Evolutionary conservation across 2,797 vertebrate genomes (phyloP), one percentile per base, ranked within the genome.

Genomic region (Centropyge bicolor): DNA sequence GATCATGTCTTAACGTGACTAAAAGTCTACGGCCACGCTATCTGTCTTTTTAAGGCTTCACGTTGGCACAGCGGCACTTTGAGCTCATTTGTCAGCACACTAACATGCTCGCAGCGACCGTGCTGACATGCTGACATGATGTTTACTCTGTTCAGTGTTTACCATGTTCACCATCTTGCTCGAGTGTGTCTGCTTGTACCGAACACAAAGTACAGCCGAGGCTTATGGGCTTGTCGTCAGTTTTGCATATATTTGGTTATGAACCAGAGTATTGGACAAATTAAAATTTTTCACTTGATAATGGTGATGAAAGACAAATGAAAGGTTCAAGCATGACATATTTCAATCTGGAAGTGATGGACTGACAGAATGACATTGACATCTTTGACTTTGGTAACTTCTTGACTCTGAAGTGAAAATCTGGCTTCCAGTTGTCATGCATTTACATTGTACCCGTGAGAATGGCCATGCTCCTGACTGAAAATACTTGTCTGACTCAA

Each of bases 191-290:
- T 64, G 6, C 52, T 31, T 46, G 16, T n/a, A 46, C 4, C 10
- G 24, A 40, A 61, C 17, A 38, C 16, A 67, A 24, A 59, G 52
- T 46, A 57, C 4, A 59, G 40, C 48, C 13, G 43, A 43, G 3
- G 14, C 3, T 43, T n/a, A 59, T 70, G 55, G 31, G 8, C 36
- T 20, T 12, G 9, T 38, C 35, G 31, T 22, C 20, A 35, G 5
- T 24, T 62, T 36, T n/a, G 45, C 6, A 27, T 14, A 9, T 59
- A 12, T 75, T 41, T 70, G 55, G 48, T 71, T 48, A 38, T 55
- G 24, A 61, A 54, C 6, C 12, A 57, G 63, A 52, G 13, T 36
- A 35, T 36, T 36, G 13, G 24, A 35, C 38, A 45, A 36, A 38
- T 20, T 31, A 0, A 46, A 7, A 36, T 41, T 68, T 68, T 64